Conservation (phyloP, 2,797 vertebrate genomes). For the Limnodromus scolopaceus region DNA sequence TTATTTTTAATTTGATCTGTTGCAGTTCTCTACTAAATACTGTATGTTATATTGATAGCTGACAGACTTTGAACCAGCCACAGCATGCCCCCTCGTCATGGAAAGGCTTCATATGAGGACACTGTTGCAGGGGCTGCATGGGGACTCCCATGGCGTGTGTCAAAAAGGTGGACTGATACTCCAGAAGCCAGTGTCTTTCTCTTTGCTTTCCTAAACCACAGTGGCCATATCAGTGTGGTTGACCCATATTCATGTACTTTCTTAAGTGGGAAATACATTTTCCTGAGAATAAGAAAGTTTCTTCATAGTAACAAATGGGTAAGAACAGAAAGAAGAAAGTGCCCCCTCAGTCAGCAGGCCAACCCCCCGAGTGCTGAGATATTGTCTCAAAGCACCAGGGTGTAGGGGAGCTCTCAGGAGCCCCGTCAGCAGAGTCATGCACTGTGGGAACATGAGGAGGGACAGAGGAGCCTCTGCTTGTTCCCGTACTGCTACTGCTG, state of each 20-base stretch:
- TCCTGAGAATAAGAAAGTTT: neutral
- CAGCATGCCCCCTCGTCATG: neutral
- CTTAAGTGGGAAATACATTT: neutral
- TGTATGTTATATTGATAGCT: neutral
- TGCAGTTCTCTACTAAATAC: neutral
- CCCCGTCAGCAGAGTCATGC: neutral
- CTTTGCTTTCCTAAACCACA: neutral
- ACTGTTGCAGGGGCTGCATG: fast-evolving
- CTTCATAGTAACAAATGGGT: neutral
- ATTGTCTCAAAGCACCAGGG: neutral
- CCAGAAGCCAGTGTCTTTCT: neutral
- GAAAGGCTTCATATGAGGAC: neutral
- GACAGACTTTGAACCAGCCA: neutral
- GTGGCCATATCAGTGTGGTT: neutral
- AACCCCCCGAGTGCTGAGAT: neutral
- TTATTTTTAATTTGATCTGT: neutral
- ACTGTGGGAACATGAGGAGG: neutral
- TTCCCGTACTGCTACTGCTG: neutral
- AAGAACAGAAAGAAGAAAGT: neutral
- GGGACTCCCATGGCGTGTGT: fast-evolving
- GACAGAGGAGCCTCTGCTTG: neutral
- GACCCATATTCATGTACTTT: neutral
- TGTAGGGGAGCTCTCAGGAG: neutral
- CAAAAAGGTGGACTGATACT: neutral
- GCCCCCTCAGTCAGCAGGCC: fast-evolving